These are phyloP conservation scores for Crotalus horridus DNA, from an alignment of 2,113 vertebrate genomes.

Conservation along the genomic window DNA sequence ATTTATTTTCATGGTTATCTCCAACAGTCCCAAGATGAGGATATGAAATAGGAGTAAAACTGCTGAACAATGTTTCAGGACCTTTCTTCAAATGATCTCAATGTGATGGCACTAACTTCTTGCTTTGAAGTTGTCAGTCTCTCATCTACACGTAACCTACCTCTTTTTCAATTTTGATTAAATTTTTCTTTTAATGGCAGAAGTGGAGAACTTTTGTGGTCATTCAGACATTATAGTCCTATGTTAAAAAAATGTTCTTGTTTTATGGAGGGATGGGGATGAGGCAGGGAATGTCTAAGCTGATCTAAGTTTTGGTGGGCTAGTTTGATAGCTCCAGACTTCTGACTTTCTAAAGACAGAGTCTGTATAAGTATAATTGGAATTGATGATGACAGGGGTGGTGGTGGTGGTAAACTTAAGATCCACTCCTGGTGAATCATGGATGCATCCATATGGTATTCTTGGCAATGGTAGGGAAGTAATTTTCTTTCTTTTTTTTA, in stretches of 20 bases:
- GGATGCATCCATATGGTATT: not conserved
- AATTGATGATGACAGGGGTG: not conserved
- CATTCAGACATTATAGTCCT: not conserved
- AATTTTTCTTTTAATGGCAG: not conserved
- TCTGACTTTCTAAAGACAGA: not conserved
- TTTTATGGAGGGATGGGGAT: not conserved
- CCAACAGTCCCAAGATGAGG: not conserved
- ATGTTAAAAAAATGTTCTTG: not conserved
- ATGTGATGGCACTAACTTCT: not conserved
- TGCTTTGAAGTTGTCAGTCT: not conserved
- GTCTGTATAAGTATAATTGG: not conserved
- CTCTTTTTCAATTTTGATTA: not conserved
- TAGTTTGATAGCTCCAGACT: not conserved
- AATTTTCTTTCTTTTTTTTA: too few species aligned
- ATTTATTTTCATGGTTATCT: not conserved
- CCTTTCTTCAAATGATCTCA: not conserved
- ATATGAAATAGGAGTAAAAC: not conserved
- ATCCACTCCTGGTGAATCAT: not conserved
- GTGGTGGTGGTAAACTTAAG: not conserved
- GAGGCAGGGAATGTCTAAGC: not conserved
- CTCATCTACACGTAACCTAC: not conserved
- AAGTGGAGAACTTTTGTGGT: not conserved
- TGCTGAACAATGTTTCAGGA: not conserved
- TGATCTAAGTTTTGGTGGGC: not conserved
- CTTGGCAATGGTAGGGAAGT: not conserved